These are phyloP conservation scores for Anguilla pacifica DNA, from an alignment of 2,797 vertebrate genomes.

Conservation along the genomic window DNA sequence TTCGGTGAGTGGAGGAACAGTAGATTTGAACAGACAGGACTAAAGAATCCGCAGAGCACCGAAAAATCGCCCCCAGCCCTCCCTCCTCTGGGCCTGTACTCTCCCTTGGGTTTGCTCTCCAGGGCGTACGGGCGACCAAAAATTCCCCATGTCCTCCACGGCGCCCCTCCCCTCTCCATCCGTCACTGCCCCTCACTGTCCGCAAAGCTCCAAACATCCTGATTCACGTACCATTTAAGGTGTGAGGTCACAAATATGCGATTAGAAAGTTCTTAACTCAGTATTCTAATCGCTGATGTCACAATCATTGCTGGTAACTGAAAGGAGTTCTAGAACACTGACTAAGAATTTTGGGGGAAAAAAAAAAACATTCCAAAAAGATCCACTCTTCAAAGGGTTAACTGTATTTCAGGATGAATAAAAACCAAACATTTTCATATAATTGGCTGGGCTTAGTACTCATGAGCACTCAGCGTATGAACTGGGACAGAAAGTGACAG, in stretches of 20 bases:
- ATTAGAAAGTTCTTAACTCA: too few relatives aligned
- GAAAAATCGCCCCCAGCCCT: background rate
- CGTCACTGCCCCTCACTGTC: background rate
- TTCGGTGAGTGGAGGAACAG: slow-evolving; percentile 20
- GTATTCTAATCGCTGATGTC: too few relatives aligned
- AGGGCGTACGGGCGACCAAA: background rate
- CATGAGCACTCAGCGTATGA: background rate
- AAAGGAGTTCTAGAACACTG: too few relatives aligned
- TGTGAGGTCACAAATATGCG: too few relatives aligned
- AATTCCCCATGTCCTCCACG: background rate
- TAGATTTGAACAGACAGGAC: slow-evolving; percentile 54
- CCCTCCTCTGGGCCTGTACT: background rate
- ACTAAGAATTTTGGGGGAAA: too few relatives aligned
- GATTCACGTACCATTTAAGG: background rate
- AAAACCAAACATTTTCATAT: background rate
- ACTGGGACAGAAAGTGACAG: slow-evolving; percentile 1
- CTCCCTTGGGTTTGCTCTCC: background rate
- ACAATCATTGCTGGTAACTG: too few relatives aligned
- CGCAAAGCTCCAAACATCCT: background rate
- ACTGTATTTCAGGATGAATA: background rate
- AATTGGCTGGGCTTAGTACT: background rate
- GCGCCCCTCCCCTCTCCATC: background rate
- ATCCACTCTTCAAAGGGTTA: background rate
- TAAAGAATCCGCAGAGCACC: slow-evolving; percentile 31
- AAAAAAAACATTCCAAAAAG: too few relatives aligned